Conservation (phyloP, 2,797 vertebrate species). For the Gastrophryne carolinensis region DNA sequence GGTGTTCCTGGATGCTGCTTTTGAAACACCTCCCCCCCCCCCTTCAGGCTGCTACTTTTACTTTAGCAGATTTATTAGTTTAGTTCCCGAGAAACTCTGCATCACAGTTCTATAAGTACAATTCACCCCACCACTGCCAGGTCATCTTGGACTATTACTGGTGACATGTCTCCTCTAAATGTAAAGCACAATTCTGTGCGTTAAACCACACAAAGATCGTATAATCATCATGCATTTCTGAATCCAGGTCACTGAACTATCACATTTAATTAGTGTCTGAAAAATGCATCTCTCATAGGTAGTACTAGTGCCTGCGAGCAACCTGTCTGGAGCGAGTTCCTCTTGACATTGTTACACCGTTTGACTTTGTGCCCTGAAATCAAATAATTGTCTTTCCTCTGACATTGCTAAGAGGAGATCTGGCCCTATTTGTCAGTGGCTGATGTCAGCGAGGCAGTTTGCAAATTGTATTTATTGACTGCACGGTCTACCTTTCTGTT, state of each 20-base stretch:
- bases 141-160: no score
- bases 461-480: neutral
- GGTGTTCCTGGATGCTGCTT: no score
- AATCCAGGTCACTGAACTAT: conserved; percentile 12
- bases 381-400: neutral
- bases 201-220: neutral
- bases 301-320: neutral
- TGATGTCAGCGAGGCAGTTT: neutral
- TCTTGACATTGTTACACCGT: neutral
- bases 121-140: no score
- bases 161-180: no score
- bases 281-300: neutral
- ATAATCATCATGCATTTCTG: neutral
- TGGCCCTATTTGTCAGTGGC: neutral
- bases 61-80: no score
- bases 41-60: no score
- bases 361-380: neutral
- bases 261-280: neutral
- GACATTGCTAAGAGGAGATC: neutral
- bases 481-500: neutral
- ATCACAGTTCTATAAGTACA: no score
- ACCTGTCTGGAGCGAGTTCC: neutral
- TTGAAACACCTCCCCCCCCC: no score
- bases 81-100: no score
- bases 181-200: no score